phyloP scores from a whole-genome alignment of 1,140 invertebrate species.

The Microplitis demolitor region DNA sequence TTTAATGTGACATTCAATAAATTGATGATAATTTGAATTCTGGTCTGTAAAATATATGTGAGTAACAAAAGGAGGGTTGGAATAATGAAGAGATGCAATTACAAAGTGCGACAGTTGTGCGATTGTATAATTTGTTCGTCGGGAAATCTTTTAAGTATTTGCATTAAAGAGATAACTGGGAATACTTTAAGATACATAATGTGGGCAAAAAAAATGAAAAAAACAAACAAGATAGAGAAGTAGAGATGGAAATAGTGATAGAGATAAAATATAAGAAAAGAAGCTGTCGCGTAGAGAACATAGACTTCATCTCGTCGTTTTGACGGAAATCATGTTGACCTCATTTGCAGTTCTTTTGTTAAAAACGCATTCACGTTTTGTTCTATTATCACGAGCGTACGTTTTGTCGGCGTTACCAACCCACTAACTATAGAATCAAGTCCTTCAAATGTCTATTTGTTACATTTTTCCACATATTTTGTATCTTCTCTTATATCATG shows the following conservation, averaged over 20 bases:
- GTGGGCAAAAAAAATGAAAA: background rate
- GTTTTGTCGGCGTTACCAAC: conserved; percentile 4
- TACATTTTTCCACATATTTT: background rate
- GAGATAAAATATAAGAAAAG: background rate
- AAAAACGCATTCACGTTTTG: conserved; percentile 16
- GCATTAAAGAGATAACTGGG: background rate
- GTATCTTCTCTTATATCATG: too few species aligned
- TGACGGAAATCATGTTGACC: conserved; percentile 27
- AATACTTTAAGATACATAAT: background rate
- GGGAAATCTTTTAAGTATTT: background rate
- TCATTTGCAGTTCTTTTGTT: conserved; percentile 24
- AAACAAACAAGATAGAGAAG: background rate
- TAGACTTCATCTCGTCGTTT: conserved; percentile 14
- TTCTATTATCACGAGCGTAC: conserved; percentile 13
- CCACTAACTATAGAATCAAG: background rate
- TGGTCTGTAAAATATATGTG: background rate
- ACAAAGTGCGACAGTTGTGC: background rate
- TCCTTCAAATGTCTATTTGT: background rate
- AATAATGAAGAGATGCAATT: too few species aligned
- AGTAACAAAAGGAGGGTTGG: too few species aligned
- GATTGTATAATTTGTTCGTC: conserved; percentile 2
- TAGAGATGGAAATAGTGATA: background rate
- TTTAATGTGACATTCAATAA: too few species aligned
- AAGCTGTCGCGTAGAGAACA: background rate
- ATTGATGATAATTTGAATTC: too few species aligned